Evolutionary conservation across 2,113 vertebrate genomes (phyloP), one percentile per base, ranked within the genome.

Genomic region (Aleadryas rufinucha): DNA sequence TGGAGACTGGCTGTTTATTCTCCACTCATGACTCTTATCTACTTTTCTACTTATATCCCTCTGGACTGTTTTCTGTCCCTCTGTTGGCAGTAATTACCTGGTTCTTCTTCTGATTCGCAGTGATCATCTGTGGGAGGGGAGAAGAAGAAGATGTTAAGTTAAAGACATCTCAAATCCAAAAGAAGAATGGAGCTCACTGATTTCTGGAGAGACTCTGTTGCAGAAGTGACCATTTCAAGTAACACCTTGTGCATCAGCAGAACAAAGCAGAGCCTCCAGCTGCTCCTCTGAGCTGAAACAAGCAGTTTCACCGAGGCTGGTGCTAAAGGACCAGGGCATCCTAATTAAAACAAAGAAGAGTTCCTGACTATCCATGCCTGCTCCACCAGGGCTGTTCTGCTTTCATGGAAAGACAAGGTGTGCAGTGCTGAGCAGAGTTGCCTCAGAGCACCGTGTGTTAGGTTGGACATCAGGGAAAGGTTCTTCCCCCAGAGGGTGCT

Each of bases 51-150:
- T 87, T 49, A 7, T 15, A 31, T 12, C 16, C 13, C 26, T 66
- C 33, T 33, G 39, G 44, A 44, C 52, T 24, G n/a, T 42, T 72
- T 83, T 56, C 69, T 61, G 41, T n/a, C 35, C 30, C 42, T 49
- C 56, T 64, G 7, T 19, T 88, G 47, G 19, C 27, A 74, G 39
- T 49, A 75, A 75, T 96, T 95, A 97, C 96, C 96, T 96, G 92
- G 79, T 71, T 93, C 39, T 68, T 42, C 75, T 26, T 19, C 30
- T 68, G 54, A 26, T 37, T 39, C 24, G 5, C 96, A 97, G 12
- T 78, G 76, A 12, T 10, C 24, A 3, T 89, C 96, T 97, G 93
- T 64, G 41, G 72, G 56, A 86, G 20, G 10, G 10, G 16, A 77
- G 75, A 72, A 75, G 22, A 68, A 77, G 33, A 87, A 64, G 30